Conservation (phyloP, 2,797 vertebrate species). For the Pogonophryne albipinna region DNA sequence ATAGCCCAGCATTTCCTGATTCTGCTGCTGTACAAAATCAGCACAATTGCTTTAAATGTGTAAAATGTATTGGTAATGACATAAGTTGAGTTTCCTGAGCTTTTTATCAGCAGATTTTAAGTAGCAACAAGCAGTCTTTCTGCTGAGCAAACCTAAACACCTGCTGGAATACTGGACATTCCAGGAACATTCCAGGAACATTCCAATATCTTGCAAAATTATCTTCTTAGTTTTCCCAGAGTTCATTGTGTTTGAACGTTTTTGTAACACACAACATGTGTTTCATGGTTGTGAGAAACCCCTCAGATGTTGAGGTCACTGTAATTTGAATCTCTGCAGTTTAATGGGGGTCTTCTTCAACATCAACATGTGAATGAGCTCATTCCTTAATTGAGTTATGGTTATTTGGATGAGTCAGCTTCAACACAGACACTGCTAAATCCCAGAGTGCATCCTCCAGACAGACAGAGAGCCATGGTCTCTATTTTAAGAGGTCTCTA, state of each 20-base stretch:
- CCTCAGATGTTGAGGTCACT: background rate
- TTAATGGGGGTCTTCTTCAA: background rate
- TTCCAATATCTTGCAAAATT: background rate
- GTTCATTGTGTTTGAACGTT: background rate
- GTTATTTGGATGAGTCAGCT: slow-evolving; percentile 14
- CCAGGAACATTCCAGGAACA: background rate
- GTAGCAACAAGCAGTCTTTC: no score
- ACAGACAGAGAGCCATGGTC: background rate
- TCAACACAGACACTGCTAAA: slow-evolving; percentile 24
- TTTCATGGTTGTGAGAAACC: background rate
- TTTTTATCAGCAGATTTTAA: no score
- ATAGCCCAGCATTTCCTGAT: no score
- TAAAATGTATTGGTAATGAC: no score
- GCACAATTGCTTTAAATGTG: no score
- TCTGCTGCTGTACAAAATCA: no score
- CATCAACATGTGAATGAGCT: slow-evolving; percentile 38
- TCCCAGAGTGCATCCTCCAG: slow-evolving; percentile 22
- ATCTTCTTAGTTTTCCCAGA: background rate
- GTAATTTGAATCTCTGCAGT: slow-evolving; percentile 21
- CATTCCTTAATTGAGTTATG: slow-evolving; percentile 24
- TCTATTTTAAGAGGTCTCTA: background rate
- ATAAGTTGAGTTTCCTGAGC: no score
- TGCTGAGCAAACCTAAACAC: background rate
- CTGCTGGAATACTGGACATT: background rate
- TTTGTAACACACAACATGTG: background rate